Percentiles rank a stretch among this genome's conserved stretches.
Evolutionary conservation across 2,113 vertebrate genomes (phyloP).

Genomic region (Lipophrys pholis): DNA sequence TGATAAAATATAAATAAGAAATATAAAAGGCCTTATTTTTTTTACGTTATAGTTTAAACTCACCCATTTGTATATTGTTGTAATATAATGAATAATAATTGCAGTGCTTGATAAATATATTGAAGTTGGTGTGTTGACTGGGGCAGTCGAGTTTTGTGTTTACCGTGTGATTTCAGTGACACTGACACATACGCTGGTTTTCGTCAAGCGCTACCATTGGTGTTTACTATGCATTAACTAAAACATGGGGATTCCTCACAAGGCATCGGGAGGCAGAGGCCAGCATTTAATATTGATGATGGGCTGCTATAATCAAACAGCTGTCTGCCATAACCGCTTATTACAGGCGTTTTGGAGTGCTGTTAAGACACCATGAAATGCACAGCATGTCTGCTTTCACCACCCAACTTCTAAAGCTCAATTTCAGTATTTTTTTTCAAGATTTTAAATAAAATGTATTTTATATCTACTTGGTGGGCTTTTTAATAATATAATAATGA

Average conservation of each 20-base stretch:
- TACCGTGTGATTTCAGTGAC: constrained; percentile 52
- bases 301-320: constrained; percentile 62
- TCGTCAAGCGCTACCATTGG: constrained; percentile 46
- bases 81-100: constrained; percentile 10
- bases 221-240: constrained; percentile 50
- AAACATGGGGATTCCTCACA: constrained; percentile 41
- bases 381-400: neutral
- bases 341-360: constrained; percentile 26
- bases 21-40: neutral
- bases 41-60: constrained; percentile 22
- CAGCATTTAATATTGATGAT: constrained; percentile 62
- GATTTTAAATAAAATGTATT: constrained; percentile 29
- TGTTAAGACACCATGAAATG: constrained; percentile 34
- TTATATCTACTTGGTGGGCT: constrained; percentile 28
- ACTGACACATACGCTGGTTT: constrained; percentile 62
- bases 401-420: neutral
- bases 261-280: constrained; percentile 32
- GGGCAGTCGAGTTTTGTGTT: constrained; percentile 38
- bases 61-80: neutral
- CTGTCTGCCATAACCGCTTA: constrained; percentile 52
- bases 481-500: no score
- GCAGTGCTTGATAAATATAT: neutral
- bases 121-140: constrained; percentile 24
- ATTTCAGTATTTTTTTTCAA: neutral
- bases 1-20: no score